Evolutionary conservation across 2,888 invertebrate species (phyloP).

Genomic region (Papilio demoleus): DNA sequence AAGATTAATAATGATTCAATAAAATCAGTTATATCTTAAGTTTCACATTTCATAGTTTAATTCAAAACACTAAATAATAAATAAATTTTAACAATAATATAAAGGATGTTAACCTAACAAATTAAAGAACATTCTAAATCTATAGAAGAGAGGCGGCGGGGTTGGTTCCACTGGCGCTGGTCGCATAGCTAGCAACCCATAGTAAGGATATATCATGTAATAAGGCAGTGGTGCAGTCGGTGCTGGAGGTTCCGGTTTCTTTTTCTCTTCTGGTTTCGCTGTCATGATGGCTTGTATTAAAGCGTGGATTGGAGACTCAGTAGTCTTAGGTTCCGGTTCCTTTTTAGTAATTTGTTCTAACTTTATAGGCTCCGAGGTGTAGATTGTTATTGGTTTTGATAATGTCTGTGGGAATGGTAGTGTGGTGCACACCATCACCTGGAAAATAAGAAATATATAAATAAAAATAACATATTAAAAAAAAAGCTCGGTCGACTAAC

Average conservation of each 20-base stretch:
- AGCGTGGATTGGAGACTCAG: slow-evolving; percentile 16
- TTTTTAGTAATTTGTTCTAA: slow-evolving; percentile 23
- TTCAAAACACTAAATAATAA: neutral
- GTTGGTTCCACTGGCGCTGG: neutral
- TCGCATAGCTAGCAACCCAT: slow-evolving; percentile 10
- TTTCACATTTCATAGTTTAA: neutral
- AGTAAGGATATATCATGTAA: slow-evolving; percentile 27
- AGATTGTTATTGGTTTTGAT: slow-evolving; percentile 34
- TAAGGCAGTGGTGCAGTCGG: neutral
- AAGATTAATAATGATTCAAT: neutral
- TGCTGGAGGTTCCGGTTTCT: slow-evolving; percentile 1
- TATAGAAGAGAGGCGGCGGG: slow-evolving; percentile 24
- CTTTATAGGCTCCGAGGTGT: slow-evolving; percentile 38
- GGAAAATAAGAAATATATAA: neutral
- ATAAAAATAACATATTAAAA: neutral
- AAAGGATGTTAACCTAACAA: slow-evolving; percentile 21
- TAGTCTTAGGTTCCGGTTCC: slow-evolving; percentile 17
- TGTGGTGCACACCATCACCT: slow-evolving; percentile 6
- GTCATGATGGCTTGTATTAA: slow-evolving; percentile 10
- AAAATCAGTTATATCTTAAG: neutral
- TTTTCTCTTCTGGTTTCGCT: slow-evolving; percentile 26
- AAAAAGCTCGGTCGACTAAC: too few species aligned
- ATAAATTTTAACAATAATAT: neutral
- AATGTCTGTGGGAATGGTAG: neutral
- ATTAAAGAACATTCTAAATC: slow-evolving; percentile 34